Conservation (phyloP, 2,888 invertebrate genomes). For the Mayetiola destructor region DNA sequence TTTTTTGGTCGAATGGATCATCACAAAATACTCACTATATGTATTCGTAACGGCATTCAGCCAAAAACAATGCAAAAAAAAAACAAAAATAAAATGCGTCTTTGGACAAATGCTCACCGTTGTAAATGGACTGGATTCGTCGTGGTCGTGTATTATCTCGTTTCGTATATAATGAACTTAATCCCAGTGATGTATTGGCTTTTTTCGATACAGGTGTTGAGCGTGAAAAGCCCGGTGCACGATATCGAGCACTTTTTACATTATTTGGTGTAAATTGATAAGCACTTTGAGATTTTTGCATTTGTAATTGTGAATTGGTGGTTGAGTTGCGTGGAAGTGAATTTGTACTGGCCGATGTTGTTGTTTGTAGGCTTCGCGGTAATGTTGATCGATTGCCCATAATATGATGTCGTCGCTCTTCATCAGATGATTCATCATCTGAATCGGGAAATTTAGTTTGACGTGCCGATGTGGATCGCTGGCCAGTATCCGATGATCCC, state of each 20-base stretch:
- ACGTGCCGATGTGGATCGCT: slow-evolving; percentile 27
- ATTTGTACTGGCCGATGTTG: slow-evolving; percentile 47
- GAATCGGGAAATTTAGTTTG: slow-evolving; percentile 46
- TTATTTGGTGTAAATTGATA: slow-evolving; percentile 45
- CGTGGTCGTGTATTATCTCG: slow-evolving; percentile 39
- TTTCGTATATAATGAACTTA: slow-evolving; percentile 45
- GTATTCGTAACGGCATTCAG: too few species aligned
- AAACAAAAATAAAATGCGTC: too few species aligned
- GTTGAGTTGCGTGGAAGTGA: slow-evolving; percentile 62
- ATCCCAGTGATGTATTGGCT: slow-evolving; percentile 59
- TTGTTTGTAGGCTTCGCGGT: slow-evolving; percentile 48
- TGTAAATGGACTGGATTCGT: slow-evolving; percentile 39
- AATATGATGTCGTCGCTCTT: slow-evolving; percentile 37
- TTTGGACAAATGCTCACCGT: slow-evolving; percentile 42
- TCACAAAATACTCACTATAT: too few species aligned
- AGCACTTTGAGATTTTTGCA: slow-evolving; percentile 50
- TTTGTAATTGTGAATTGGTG: slow-evolving; percentile 35
- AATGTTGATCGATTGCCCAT: slow-evolving; percentile 40
- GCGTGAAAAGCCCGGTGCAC: slow-evolving; percentile 63
- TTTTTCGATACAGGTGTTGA: slow-evolving; percentile 49
- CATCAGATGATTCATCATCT: slow-evolving; percentile 36
- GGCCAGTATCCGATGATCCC: slow-evolving; percentile 26
- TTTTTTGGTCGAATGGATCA: too few species aligned
- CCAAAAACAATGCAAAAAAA: too few species aligned
- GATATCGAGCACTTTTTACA: slow-evolving; percentile 74